Conservation (phyloP, 2,888 invertebrate species). For the Drosophila fungiperda region DNA sequence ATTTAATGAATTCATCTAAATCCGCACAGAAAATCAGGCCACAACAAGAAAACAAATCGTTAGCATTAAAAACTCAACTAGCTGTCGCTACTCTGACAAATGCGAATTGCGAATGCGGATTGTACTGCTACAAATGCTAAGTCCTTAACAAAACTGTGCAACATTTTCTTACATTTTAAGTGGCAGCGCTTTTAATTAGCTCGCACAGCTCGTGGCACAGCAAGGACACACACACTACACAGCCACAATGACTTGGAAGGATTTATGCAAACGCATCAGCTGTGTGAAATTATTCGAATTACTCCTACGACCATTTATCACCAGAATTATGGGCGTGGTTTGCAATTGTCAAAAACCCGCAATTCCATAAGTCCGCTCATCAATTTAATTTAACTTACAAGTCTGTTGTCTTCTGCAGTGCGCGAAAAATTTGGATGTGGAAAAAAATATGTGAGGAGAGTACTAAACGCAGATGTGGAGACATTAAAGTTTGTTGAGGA, state of each 20-base stretch:
- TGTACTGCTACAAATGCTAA: constrained; percentile 29
- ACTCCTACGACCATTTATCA: constrained; percentile 39
- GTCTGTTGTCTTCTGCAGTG: background rate
- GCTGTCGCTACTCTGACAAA: constrained; percentile 16
- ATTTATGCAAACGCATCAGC: constrained; percentile 71
- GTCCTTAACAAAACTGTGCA: constrained; percentile 60
- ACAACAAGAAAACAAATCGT: constrained; percentile 62
- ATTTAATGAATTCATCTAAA: constrained; percentile 57
- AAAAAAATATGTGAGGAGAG: background rate
- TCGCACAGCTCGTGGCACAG: constrained; percentile 30
- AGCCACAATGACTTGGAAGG: constrained; percentile 32
- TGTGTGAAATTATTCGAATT: constrained; percentile 56
- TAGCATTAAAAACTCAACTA: constrained; percentile 56
- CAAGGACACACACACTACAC: background rate
- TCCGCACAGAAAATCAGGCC: constrained; percentile 43
- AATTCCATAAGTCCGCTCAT: constrained; percentile 39
- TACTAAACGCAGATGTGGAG: too few relatives aligned
- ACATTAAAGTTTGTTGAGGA: background rate
- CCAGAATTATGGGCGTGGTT: constrained; percentile 48
- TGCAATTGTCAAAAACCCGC: constrained; percentile 53
- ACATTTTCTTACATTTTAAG: constrained; percentile 68
- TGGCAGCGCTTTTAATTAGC: constrained; percentile 68
- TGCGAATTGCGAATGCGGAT: constrained; percentile 19
- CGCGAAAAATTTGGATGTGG: constrained; percentile 3
- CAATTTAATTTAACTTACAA: constrained; percentile 48